A percentile compares a stretch with the other conserved stretches of the same genome.
phyloP scores from a whole-genome alignment of 2,113 vertebrate species.

The Petaurus breviceps region DNA sequence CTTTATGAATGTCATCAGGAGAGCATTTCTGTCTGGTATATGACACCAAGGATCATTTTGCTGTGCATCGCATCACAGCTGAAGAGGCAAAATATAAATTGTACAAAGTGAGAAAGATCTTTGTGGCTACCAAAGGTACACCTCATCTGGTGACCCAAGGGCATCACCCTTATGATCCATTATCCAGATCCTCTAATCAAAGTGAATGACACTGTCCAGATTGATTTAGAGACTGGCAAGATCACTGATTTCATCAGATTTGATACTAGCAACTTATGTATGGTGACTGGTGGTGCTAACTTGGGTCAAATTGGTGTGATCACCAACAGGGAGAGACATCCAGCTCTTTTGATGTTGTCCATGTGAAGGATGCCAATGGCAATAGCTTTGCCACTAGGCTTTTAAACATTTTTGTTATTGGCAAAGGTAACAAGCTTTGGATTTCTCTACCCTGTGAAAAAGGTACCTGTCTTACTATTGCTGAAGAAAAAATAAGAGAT shows the following conservation, averaged over 20 bases:
- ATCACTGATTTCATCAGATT: conserved; percentile 94
- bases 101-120: conserved; percentile 92
- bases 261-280: conserved; percentile 92
- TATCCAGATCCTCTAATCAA: conserved; percentile 92
- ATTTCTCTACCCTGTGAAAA: conserved; percentile 92
- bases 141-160: conserved; percentile 91
- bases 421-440: conserved; percentile 94
- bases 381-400: conserved; percentile 93
- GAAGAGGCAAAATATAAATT: conserved; percentile 94
- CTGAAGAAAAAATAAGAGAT: conserved; percentile 93
- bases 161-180: conserved; percentile 91
- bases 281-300: conserved; percentile 92
- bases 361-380: conserved; percentile 91
- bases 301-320: conserved; percentile 91
- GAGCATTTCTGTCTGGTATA: conserved; percentile 92
- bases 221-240: conserved; percentile 91
- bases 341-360: conserved; percentile 90
- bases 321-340: conserved; percentile 90
- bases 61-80: conserved; percentile 89
- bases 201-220: conserved; percentile 91
- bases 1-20: conserved; percentile 92
- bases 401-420: conserved; percentile 92
- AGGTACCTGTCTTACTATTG: conserved; percentile 91
- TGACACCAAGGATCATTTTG: conserved; percentile 90
- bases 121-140: conserved; percentile 91